Percentiles rank a stretch among this genome's conserved stretches.
These are phyloP conservation scores for Muscina levida DNA, from an alignment of 2,888 invertebrate genomes.

Conservation along the genomic window DNA sequence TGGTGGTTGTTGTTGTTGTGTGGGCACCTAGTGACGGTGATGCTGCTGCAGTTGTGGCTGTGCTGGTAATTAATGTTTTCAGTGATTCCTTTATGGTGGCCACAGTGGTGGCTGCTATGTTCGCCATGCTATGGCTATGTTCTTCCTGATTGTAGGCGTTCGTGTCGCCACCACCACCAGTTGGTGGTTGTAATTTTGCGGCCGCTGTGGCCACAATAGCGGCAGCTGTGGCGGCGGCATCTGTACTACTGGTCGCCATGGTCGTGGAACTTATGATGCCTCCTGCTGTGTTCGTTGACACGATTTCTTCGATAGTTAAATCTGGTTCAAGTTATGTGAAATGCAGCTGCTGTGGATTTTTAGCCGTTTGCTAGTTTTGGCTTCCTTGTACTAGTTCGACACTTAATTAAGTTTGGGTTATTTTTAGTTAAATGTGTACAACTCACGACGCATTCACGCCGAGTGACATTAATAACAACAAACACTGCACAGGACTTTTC, in stretches of 20 bases:
- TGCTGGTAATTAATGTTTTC: conserved; percentile 40
- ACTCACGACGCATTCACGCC: neutral
- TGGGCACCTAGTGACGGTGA: neutral
- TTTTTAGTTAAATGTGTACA: conserved; percentile 7
- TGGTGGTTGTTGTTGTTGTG: neutral
- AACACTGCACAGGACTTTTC: neutral
- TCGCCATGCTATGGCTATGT: conserved; percentile 41
- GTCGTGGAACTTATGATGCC: conserved; percentile 17
- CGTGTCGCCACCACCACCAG: neutral
- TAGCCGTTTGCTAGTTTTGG: conserved; percentile 9
- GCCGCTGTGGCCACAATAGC: conserved; percentile 14
- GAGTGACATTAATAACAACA: neutral
- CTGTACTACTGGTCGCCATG: conserved; percentile 23
- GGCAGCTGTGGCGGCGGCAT: conserved; percentile 32
- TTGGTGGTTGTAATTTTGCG: conserved; percentile 18
- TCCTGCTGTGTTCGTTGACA: conserved; percentile 14
- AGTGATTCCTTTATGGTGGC: conserved; percentile 58
- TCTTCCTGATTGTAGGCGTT: too few relatives aligned
- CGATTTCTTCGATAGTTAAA: conserved; percentile 2
- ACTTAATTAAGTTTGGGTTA: conserved; percentile 46
- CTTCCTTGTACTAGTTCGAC: conserved; percentile 13
- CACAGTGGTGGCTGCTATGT: conserved; percentile 62
- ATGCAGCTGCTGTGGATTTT: neutral
- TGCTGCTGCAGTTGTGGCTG: conserved; percentile 38
- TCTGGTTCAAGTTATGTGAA: neutral